These are phyloP conservation scores for Ditylenchus dipsaci DNA, from an alignment of 1,140 invertebrate species.

Conservation along the genomic window DNA sequence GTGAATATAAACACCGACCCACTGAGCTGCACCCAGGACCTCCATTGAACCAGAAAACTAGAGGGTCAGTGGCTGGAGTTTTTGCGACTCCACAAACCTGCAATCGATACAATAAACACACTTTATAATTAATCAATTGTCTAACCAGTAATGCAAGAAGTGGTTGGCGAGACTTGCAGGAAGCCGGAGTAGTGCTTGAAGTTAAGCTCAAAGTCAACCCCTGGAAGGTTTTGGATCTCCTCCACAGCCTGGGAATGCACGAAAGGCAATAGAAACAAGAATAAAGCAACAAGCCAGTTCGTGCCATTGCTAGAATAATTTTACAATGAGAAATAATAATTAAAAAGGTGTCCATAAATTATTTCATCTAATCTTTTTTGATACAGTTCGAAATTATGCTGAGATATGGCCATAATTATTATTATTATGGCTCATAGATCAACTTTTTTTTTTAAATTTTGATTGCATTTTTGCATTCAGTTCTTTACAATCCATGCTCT, in stretches of 20 bases:
- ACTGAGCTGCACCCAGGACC: conserved; percentile 65
- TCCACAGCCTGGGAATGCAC: background rate
- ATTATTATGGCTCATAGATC: no score
- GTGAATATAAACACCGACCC: conserved; percentile 21
- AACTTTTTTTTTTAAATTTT: no score
- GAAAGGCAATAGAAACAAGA: no score
- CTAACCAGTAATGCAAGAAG: conserved; percentile 55
- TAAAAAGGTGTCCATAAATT: no score
- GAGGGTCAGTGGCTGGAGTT: conserved; percentile 61
- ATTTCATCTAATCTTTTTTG: no score
- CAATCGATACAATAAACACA: background rate
- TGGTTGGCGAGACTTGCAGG: conserved; percentile 52
- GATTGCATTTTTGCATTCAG: no score
- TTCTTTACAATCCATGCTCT: no score
- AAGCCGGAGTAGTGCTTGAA: conserved; percentile 56
- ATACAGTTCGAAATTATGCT: no score
- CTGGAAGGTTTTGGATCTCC: conserved; percentile 47
- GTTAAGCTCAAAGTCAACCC: conserved; percentile 51
- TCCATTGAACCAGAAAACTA: conserved; percentile 62
- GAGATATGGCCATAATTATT: no score
- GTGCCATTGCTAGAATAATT: no score
- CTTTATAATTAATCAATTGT: conserved; percentile 1
- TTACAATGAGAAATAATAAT: no score
- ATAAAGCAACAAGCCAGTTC: no score
- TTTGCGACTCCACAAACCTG: conserved; percentile 62